phyloP scores from a whole-genome alignment of 2,888 invertebrate genomes.

The Watsonalla cultraria region DNA sequence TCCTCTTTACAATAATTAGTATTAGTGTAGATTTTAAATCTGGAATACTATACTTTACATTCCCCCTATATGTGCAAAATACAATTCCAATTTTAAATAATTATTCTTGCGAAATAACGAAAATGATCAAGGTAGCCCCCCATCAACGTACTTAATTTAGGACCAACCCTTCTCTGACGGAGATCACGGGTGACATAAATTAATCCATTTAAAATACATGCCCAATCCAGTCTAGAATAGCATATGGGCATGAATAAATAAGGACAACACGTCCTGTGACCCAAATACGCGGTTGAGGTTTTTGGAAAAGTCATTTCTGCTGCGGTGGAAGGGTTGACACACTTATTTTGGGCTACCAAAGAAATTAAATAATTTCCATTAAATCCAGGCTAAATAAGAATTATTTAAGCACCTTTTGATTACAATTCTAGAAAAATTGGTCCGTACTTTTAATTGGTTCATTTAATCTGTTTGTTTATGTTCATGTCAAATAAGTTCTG shows the following conservation, averaged over 20 bases:
- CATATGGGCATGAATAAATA: constrained; percentile 39
- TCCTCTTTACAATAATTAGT: too few species aligned
- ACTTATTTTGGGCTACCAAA: constrained; percentile 3
- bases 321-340: constrained; percentile 20
- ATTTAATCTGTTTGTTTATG: too few species aligned
- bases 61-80: too few species aligned
- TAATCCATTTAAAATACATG: constrained; percentile 57
- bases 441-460: too few species aligned
- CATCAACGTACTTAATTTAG: constrained; percentile 38
- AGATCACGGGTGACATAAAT: constrained; percentile 48
- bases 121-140: constrained; percentile 24
- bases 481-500: too few species aligned
- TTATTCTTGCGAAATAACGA: too few species aligned
- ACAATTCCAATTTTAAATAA: too few species aligned
- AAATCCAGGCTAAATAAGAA: neutral
- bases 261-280: constrained; percentile 27
- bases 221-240: constrained; percentile 34
- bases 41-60: too few species aligned
- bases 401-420: too few species aligned
- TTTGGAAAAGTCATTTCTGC: constrained; percentile 23
- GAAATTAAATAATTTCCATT: constrained; percentile 3
- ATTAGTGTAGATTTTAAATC: too few species aligned
- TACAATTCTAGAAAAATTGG: too few species aligned
- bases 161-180: constrained; percentile 36
- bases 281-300: constrained; percentile 24